Evolutionary conservation across 1,140 invertebrate genomes (phyloP), one percentile per base, ranked within the genome.

Genomic region (Araneus ventricosus): DNA sequence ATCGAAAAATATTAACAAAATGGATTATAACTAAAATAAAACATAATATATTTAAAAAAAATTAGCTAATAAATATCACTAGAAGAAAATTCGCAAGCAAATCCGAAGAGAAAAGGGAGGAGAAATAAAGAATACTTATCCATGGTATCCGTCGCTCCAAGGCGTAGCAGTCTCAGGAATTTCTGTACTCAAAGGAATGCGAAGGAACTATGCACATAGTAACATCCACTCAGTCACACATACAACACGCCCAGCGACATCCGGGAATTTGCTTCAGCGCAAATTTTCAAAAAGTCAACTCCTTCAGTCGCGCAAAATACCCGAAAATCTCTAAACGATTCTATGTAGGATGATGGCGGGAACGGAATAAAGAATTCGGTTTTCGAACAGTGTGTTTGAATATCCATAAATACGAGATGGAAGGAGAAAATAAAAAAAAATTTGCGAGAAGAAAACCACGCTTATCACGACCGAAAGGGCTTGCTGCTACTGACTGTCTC

Each of bases 181-280:
- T 90, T 80, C n/a, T 61, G 27, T 10, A 24, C 45, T 80, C n/a
- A 87, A 20, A 57, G 70, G 88, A 90, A 90, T 90, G 88, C 34
- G 70, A 37, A 67, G 22, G 80, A 61, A 84, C 89, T 57, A 37
- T 59, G 57, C 67, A 79, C 67, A 79, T 79, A 90, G 88, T 90
- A 90, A 90, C 88, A 90, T 90, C 34, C 89, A 90, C 79, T 37
- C 88, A 90, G 34, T 59, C 70, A 79, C 70, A 90, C 88, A 90
- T 90, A 41, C 75, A 90, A 90, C 45, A 52, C 89, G 57, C 89
- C 89, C 75, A 84, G 75, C 75, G 34, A 90, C 89, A 90, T 90
- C 79, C 89, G 79, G 79, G 79, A 90, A 82, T 84, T 70, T 63
- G 52, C 22, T 79, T 20, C 67, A 75, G 88, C 88, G 88, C 88